Percentiles rank a stretch among this genome's conserved stretches.
phyloP scores from a whole-genome alignment of 2,888 invertebrate genomes.

The Matsumyia berberina region DNA sequence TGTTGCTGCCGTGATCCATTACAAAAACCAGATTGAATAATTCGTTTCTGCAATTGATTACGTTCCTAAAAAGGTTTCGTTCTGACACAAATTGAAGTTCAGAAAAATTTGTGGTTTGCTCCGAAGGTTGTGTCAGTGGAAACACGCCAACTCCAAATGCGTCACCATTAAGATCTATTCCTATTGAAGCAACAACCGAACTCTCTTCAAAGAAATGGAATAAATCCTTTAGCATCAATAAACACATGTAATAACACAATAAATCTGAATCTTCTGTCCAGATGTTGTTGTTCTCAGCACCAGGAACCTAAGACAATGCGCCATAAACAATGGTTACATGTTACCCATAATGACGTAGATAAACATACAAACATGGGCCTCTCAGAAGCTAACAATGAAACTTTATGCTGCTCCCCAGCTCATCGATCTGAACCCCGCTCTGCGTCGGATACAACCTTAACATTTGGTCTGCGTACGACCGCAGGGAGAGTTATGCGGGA shows the following conservation, averaged over 20 bases:
- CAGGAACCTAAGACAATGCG: constrained; percentile 61
- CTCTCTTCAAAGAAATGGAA: constrained; percentile 8
- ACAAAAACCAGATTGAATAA: constrained; percentile 21
- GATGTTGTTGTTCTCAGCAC: constrained; percentile 51
- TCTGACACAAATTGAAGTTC: neutral
- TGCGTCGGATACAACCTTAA: constrained; percentile 31
- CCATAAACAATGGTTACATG: constrained; percentile 69
- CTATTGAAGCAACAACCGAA: constrained; percentile 38
- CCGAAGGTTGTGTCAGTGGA: constrained; percentile 39
- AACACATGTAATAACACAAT: constrained; percentile 51
- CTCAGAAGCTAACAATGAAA: constrained; percentile 49
- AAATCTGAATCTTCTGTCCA: constrained; percentile 57
- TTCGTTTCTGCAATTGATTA: constrained; percentile 29
- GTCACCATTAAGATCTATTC: constrained; percentile 28
- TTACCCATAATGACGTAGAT: constrained; percentile 69
- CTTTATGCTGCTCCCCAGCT: constrained; percentile 47
- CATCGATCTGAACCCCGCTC: neutral
- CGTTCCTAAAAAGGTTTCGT: constrained; percentile 6
- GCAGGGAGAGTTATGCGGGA: constrained; percentile 56
- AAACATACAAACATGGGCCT: constrained; percentile 45
- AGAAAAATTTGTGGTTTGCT: constrained; percentile 54
- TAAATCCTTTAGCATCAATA: constrained; percentile 61
- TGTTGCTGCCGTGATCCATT: neutral
- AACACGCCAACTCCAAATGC: constrained; percentile 10
- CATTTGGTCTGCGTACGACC: constrained; percentile 48